Conservation (phyloP, 2,888 invertebrate genomes). For the Standfussiana lucernea region DNA sequence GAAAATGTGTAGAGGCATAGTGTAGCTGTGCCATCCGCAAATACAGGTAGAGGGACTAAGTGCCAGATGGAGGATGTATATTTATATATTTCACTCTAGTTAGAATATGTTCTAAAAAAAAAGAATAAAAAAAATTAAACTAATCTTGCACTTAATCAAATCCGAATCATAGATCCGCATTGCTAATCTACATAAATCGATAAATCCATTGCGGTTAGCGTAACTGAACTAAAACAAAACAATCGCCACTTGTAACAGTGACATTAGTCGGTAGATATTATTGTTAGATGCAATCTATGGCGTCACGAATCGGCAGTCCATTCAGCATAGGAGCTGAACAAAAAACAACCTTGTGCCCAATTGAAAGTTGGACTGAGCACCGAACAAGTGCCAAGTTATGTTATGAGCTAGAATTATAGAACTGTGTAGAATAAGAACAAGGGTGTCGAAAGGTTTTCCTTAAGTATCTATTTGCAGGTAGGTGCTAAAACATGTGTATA, state of each 20-base stretch:
- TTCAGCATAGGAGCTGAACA: conserved; percentile 54
- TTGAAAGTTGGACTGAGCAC: conserved; percentile 59
- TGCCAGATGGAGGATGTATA: not conserved
- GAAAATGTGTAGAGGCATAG: not conserved
- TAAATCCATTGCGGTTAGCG: conserved; percentile 2
- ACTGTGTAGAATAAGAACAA: not conserved
- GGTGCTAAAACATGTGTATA: too few relatives aligned
- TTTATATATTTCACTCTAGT: not conserved
- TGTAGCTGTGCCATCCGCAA: not conserved
- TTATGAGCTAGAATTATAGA: conserved; percentile 18
- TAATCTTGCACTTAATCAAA: not conserved
- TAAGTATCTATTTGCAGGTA: not conserved
- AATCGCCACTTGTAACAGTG: conserved; percentile 21
- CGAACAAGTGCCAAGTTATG: conserved; percentile 29
- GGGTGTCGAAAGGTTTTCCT: not conserved
- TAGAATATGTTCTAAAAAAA: not conserved
- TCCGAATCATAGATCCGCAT: conserved; percentile 11
- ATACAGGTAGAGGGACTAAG: not conserved
- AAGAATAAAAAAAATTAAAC: not conserved
- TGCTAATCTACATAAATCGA: conserved; percentile 27
- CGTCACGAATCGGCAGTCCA: conserved; percentile 52
- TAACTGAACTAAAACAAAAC: conserved; percentile 17
- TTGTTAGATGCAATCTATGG: conserved; percentile 59
- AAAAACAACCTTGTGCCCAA: conserved; percentile 64
- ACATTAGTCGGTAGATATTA: conserved; percentile 17